These are phyloP conservation scores for Seriola rivoliana DNA, from an alignment of 2,113 vertebrate genomes.

Conservation along the genomic window DNA sequence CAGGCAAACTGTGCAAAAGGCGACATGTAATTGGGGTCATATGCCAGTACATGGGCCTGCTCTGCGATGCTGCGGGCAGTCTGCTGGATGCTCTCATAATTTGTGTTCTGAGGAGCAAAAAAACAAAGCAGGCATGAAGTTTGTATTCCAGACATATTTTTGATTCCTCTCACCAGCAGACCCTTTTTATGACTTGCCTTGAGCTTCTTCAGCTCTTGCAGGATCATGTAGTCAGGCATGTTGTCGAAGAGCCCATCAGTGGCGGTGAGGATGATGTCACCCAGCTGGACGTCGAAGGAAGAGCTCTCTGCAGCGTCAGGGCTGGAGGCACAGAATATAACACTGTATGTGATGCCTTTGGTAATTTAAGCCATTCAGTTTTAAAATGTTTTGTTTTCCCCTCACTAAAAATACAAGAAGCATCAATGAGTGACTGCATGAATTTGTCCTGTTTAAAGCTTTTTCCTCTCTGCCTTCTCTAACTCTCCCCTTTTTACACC, in stretches of 20 bases:
- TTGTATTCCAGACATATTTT: background rate
- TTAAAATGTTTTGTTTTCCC: background rate
- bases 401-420: background rate
- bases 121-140: background rate
- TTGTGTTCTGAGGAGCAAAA: constrained; percentile 88
- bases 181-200: constrained; percentile 83
- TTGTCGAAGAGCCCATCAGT: constrained; percentile 98
- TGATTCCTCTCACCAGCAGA: background rate
- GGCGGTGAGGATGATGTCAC: constrained; percentile 98
- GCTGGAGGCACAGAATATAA: constrained; percentile 77
- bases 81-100: constrained; percentile 97
- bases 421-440: background rate
- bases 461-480: background rate
- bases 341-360: background rate
- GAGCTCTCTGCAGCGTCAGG: constrained; percentile 96
- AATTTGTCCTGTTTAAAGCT: background rate
- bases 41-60: constrained; percentile 96
- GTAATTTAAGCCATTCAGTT: background rate
- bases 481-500: background rate
- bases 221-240: constrained; percentile 99
- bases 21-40: constrained; percentile 99
- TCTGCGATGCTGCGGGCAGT: constrained; percentile 96
- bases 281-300: constrained; percentile 96
- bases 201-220: constrained; percentile 97
- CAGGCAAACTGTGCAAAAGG: constrained; percentile 99